Evolutionary conservation across 1,140 invertebrate species (phyloP).

Genomic region (Panagrolaimus sp.): DNA sequence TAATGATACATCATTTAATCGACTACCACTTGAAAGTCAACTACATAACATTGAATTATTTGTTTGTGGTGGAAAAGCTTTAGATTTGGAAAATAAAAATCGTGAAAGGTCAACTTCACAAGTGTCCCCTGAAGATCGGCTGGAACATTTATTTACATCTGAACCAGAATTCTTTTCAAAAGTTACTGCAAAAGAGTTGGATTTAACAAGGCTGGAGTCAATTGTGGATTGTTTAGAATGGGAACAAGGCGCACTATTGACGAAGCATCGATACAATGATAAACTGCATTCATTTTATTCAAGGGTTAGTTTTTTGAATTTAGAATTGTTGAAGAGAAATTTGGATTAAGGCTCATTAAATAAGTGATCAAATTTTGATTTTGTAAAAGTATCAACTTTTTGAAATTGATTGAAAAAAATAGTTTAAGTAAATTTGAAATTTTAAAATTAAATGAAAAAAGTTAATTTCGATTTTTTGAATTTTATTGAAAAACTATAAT

Average conservation of each 20-base stretch:
- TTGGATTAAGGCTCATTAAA: too few species aligned
- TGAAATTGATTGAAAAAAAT: too few species aligned
- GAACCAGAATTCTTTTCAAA: neutral
- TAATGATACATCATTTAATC: neutral
- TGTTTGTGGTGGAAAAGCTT: neutral
- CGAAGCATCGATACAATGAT: neutral
- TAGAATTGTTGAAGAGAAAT: neutral
- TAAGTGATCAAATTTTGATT: too few species aligned
- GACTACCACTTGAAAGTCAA: neutral
- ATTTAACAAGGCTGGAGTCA: neutral
- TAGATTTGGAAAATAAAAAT: neutral
- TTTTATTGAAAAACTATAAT: too few species aligned
- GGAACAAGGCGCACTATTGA: neutral
- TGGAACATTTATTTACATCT: neutral
- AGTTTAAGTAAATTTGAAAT: too few species aligned
- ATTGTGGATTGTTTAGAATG: conserved; percentile 2
- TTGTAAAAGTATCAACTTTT: too few species aligned
- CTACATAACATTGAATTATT: neutral
- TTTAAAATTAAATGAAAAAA: too few species aligned
- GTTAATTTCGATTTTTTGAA: too few species aligned
- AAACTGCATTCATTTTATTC: neutral
- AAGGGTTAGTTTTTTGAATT: neutral
- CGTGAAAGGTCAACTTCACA: neutral
- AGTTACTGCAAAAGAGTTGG: neutral
- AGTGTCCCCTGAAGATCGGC: neutral